A percentile compares a stretch with the other conserved stretches of the same genome.
Evolutionary conservation across 1,140 invertebrate genomes (phyloP).

Genomic region (Helicoverpa armigera): DNA sequence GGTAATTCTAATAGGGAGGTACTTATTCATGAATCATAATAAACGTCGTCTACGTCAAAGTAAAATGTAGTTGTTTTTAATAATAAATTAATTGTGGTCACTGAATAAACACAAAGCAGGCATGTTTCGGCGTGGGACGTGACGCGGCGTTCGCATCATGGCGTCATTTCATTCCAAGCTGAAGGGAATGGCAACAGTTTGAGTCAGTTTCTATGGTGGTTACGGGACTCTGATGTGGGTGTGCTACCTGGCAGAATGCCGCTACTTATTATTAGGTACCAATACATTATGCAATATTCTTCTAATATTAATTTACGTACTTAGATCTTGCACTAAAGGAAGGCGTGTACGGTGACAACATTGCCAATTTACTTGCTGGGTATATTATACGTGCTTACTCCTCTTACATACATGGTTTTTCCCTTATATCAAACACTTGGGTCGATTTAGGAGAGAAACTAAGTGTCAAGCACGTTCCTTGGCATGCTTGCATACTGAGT

Average conservation of each 20-base stretch:
- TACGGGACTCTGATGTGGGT: background rate
- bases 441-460: too few species aligned
- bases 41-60: too few species aligned
- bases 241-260: constrained; percentile 16
- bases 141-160: background rate
- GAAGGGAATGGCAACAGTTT: background rate
- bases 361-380: too few species aligned
- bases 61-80: background rate
- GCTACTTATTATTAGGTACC: constrained; percentile 11
- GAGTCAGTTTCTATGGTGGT: constrained; percentile 8
- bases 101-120: constrained; percentile 14
- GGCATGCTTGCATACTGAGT: too few species aligned
- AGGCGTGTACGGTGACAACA: too few species aligned
- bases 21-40: background rate
- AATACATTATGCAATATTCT: constrained; percentile 10
- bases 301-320: constrained; percentile 14
- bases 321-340: background rate
- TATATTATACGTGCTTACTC: background rate
- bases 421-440: too few species aligned
- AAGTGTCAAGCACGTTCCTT: too few species aligned
- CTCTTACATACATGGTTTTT: too few species aligned
- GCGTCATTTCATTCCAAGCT: background rate
- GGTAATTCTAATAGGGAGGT: too few species aligned
- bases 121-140: background rate
- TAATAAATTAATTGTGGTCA: constrained; percentile 9